Evolutionary conservation across 2,888 invertebrate genomes (phyloP), one percentile per base, ranked within the genome.

Genomic region (Clistopyga incitator): DNA sequence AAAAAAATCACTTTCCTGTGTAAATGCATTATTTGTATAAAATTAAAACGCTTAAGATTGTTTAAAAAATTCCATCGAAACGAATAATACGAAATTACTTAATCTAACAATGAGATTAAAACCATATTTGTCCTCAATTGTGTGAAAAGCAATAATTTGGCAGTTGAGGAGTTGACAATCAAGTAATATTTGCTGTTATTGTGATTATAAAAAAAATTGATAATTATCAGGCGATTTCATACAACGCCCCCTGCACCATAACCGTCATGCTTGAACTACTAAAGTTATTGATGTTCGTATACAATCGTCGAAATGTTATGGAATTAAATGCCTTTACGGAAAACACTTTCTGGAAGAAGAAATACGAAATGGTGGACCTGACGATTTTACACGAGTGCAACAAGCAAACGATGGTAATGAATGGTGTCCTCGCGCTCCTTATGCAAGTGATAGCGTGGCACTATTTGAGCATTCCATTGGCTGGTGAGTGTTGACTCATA

Each of bases 321-420:
- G 72, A 87, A 23, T 85, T 89, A 20, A 89, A 88, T 70, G 81
- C 52, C 38, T 88, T 84, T 56, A 87, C 86, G 23, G 84, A 87
- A 50, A 72, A 78, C 6, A 67, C 78, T 23, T 90, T 87, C 70
- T 89, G 88, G 88, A 84, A 84, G 23, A 81, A 67, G 2, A 45
- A 70, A 45, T 87, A 88, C 70, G 82, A 81, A 52, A 20, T 42
- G 3, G 45, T 78, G 13, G 87, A 89, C 50, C 81, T 81, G 0
- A 3, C 23, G n/a, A 85, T 89, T 56, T 54, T 86, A 18, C 29
- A 72, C 18, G 67, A 86, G 18, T 87, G 86, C 67, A 86, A 88
- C 52, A 42, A 67, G 29, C 47, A 54, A 6, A 86, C 87, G 18
- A 86, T 82, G 65, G 70, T 80, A 56, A 78, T 76, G 15, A 79